Conservation (phyloP, 2,113 vertebrate genomes). For the Dinomys branickii region DNA sequence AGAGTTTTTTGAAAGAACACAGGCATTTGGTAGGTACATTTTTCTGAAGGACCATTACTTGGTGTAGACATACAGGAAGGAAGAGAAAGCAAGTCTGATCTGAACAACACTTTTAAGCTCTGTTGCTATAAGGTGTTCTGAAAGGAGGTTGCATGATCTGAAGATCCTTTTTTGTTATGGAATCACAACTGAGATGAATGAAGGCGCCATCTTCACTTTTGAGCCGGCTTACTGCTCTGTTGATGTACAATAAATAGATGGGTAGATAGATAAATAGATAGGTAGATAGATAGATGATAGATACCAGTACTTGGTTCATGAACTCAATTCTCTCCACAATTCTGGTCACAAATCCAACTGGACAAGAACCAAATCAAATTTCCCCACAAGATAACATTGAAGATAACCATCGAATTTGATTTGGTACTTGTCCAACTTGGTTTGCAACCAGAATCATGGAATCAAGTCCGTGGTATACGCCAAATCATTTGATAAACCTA, state of each 20-base stretch:
- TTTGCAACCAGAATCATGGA: neutral
- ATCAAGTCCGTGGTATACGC: neutral
- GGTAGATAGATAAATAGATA: neutral
- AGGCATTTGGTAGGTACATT: neutral
- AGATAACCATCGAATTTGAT: neutral
- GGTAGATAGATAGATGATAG: no score
- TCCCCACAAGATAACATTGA: neutral
- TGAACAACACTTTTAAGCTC: neutral
- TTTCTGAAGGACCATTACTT: constrained; percentile 1
- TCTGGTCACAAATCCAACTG: neutral
- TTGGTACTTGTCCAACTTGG: neutral
- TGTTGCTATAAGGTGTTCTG: neutral
- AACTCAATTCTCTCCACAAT: neutral
- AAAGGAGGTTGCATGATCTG: neutral
- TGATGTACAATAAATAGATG: neutral
- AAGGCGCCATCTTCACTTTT: neutral
- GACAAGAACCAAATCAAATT: neutral
- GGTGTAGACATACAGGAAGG: neutral
- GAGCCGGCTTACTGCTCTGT: neutral
- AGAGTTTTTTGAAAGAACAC: neutral
- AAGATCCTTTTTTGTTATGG: neutral
- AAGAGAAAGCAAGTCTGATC: constrained; percentile 5
- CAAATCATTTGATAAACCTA: neutral
- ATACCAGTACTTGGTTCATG: neutral
- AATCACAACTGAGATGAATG: neutral